Base-by-base conservation (phyloP, 1,140 invertebrate species). In the Phymastichus coffea region DNA sequence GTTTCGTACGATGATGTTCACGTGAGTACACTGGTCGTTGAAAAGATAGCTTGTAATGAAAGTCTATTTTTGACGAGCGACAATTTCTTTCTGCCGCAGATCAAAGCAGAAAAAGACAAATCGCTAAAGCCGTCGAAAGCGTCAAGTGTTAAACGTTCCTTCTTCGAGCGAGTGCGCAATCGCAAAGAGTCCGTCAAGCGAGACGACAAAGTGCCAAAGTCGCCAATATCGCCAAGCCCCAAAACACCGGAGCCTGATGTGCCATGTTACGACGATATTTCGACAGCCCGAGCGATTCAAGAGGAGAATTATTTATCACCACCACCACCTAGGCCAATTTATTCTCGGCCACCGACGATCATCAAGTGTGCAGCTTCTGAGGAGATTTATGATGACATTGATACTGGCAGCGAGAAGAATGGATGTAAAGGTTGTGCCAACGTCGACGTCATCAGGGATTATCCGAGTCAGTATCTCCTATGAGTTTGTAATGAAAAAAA, bases 311-410 rank as follows among this genome's bases (percentile, higher is more conserved):
- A 62, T 43, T 22, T 57, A 4, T 52, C 30, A 0, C 60, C 60
- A 25, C 60, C 60, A 3, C 60, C 60, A 2, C 60, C 60, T 2
- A 25, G 60, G 7, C 60, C 60, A 4, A 57, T 62, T 22, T 62
- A 62, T 4, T 62, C 60, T 12, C 30, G 47, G 8, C 47, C 48
- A 14, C 53, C 60, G 15, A 52, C 54, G 1, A 52, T 62, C 25
- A 52, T 52, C 28, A 51, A 57, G 15, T 62, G 47, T 14, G 41
- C 41, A 1, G 4, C 54, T 4, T 3, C 40, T 1, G 47, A 62
- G 0, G 59, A 55, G 7, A 52, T 57, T n/a, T 56, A 62, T 17
- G 60, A 62, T 9, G 60, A 62, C 19, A 56, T 55, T 10, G 46
- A 19, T 8, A 48, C 40, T 2, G 25, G 38, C 2, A 19, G 15